These are phyloP conservation scores for Micrasema longulum DNA, from an alignment of 1,140 invertebrate genomes.

Conservation along the genomic window DNA sequence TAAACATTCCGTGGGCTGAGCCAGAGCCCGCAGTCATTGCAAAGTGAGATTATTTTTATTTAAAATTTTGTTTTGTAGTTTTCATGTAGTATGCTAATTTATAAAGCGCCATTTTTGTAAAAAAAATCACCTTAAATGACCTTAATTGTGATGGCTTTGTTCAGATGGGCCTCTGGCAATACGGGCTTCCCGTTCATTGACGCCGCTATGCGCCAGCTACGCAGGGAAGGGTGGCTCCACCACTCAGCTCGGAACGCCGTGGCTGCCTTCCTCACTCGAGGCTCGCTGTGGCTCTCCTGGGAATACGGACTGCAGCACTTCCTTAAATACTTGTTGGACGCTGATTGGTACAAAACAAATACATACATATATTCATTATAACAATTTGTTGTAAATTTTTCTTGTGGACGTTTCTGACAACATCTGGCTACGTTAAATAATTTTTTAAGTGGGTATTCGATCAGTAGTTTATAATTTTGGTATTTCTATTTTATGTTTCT, in stretches of 20 bases:
- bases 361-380: too few species aligned
- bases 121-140: too few species aligned
- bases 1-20: conserved; percentile 79
- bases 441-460: too few species aligned
- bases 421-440: too few species aligned
- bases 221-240: conserved; percentile 78
- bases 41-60: conserved; percentile 60
- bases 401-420: too few species aligned
- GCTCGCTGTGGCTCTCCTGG: conserved; percentile 81
- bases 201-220: conserved; percentile 78
- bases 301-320: conserved; percentile 75
- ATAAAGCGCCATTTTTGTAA: too few species aligned
- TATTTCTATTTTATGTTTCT: too few species aligned
- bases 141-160: not conserved
- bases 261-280: conserved; percentile 79
- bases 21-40: conserved; percentile 66
- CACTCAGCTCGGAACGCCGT: conserved; percentile 79
- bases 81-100: too few species aligned
- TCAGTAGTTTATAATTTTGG: too few species aligned
- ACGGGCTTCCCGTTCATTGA: conserved; percentile 85
- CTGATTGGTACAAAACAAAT: conserved; percentile 77
- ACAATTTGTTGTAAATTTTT: too few species aligned
- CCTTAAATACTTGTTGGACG: conserved; percentile 77
- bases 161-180: conserved; percentile 74
- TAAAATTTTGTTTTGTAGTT: too few species aligned